Conservation (phyloP, 2,113 vertebrate genomes). For the Anguilla rostrata region DNA sequence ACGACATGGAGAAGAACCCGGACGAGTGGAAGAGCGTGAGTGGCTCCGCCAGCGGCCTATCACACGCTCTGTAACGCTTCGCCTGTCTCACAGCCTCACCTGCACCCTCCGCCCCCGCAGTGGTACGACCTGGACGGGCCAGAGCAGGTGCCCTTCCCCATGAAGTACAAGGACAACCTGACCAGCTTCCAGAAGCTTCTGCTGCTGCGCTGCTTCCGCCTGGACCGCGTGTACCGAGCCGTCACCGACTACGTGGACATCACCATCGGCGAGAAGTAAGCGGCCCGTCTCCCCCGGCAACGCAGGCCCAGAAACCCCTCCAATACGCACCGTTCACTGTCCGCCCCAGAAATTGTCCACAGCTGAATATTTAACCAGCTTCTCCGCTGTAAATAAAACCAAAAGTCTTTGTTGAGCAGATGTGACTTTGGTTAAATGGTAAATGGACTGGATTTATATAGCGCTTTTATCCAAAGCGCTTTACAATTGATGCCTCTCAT, state of each 20-base stretch:
- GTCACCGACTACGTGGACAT: constrained; percentile 82
- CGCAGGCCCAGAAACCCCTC: background rate
- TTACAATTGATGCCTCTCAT: too few relatives aligned
- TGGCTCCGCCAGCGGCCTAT: background rate
- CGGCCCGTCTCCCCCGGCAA: background rate
- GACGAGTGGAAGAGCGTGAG: constrained; percentile 82
- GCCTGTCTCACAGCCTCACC: background rate
- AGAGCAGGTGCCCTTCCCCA: constrained; percentile 78
- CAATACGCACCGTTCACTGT: too few relatives aligned
- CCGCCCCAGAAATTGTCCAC: too few relatives aligned
- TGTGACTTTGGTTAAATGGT: too few relatives aligned
- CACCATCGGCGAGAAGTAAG: constrained; percentile 88
- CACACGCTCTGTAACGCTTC: background rate
- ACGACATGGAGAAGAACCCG: constrained; percentile 74
- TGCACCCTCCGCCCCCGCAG: constrained; percentile 34
- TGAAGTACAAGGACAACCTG: constrained; percentile 72
- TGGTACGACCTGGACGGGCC: constrained; percentile 69
- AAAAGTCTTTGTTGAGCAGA: background rate
- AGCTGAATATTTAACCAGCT: too few relatives aligned
- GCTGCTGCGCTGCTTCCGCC: constrained; percentile 87
- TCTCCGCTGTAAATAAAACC: too few relatives aligned
- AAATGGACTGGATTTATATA: too few relatives aligned
- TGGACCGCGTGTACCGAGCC: constrained; percentile 89
- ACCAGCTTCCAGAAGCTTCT: constrained; percentile 87
- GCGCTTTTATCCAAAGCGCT: too few relatives aligned